A percentile compares a stretch with the other conserved stretches of the same genome.
phyloP scores from a whole-genome alignment of 2,888 invertebrate genomes.

The Pristionchus fissidentatus region DNA sequence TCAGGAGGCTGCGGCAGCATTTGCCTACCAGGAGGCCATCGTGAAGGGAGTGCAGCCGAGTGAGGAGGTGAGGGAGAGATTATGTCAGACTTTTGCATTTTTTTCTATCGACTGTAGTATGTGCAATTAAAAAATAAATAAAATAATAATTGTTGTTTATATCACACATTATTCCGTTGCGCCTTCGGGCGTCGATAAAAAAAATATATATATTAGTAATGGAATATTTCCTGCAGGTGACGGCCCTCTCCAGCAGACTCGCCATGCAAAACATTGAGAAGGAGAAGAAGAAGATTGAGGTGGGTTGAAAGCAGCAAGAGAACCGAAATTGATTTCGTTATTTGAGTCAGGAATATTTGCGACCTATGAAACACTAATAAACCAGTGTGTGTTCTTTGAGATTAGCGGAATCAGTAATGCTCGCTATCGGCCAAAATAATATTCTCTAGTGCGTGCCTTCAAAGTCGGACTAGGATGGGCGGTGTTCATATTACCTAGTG shows the following conservation, averaged over 20 bases:
- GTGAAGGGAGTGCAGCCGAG: slow-evolving; percentile 22
- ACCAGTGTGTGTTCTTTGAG: too few relatives aligned
- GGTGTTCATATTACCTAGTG: too few relatives aligned
- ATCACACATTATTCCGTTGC: too few relatives aligned
- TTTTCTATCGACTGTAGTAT: background rate
- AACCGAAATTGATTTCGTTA: background rate
- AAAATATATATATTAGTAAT: background rate
- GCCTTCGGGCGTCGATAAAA: too few relatives aligned
- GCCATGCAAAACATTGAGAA: slow-evolving; percentile 86
- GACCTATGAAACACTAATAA: too few relatives aligned
- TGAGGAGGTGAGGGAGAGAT: slow-evolving; percentile 1
- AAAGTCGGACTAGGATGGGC: too few relatives aligned
- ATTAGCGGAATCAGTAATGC: too few relatives aligned
- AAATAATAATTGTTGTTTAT: background rate
- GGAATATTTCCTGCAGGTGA: background rate
- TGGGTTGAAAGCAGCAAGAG: slow-evolving; percentile 16
- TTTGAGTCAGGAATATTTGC: background rate
- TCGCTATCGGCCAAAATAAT: background rate
- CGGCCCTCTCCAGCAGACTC: slow-evolving; percentile 77
- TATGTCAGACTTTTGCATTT: background rate
- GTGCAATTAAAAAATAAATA: background rate
- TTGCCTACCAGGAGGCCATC: slow-evolving; percentile 40
- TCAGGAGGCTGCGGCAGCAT: slow-evolving; percentile 44
- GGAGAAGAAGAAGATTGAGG: slow-evolving; percentile 74
- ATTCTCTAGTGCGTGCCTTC: background rate